Conservation (phyloP, 2,888 invertebrate genomes). For the Podabrus alpinus region DNA sequence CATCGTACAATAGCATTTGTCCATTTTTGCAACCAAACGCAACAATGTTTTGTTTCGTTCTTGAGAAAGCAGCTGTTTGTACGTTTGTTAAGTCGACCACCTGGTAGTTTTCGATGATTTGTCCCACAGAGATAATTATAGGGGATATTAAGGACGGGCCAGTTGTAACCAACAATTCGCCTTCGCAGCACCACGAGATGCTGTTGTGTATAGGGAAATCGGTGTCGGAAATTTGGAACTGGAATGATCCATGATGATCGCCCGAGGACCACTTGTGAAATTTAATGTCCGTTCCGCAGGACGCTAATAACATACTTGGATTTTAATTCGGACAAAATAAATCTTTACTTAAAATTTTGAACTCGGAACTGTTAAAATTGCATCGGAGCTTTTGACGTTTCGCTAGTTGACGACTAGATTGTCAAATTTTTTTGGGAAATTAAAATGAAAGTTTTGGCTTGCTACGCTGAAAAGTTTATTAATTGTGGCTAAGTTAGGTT, state of each 20-base stretch:
- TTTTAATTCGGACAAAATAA: background rate
- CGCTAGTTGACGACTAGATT: background rate
- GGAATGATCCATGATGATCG: constrained; percentile 37
- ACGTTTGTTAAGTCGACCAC: constrained; percentile 24
- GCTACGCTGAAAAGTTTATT: background rate
- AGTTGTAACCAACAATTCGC: constrained; percentile 29
- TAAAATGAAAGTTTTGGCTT: background rate
- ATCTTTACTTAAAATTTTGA: background rate
- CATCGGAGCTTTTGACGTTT: background rate
- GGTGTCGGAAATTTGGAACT: constrained; percentile 38
- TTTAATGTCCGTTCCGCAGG: constrained; percentile 61
- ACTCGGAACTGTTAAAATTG: background rate
- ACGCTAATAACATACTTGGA: constrained; percentile 59
- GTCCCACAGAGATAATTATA: constrained; percentile 4
- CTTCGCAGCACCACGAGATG: constrained; percentile 48
- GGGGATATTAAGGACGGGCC: constrained; percentile 6
- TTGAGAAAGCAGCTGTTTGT: constrained; percentile 39
- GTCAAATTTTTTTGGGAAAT: background rate
- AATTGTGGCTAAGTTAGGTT: background rate
- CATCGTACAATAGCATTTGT: constrained; percentile 41
- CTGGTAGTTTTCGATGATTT: constrained; percentile 10
- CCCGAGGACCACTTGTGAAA: constrained; percentile 61
- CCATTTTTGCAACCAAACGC: constrained; percentile 43
- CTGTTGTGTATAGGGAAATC: constrained; percentile 40
- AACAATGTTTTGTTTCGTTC: constrained; percentile 34